These are phyloP conservation scores for Oscheius onirici DNA, from an alignment of 2,888 invertebrate genomes.

Conservation along the genomic window DNA sequence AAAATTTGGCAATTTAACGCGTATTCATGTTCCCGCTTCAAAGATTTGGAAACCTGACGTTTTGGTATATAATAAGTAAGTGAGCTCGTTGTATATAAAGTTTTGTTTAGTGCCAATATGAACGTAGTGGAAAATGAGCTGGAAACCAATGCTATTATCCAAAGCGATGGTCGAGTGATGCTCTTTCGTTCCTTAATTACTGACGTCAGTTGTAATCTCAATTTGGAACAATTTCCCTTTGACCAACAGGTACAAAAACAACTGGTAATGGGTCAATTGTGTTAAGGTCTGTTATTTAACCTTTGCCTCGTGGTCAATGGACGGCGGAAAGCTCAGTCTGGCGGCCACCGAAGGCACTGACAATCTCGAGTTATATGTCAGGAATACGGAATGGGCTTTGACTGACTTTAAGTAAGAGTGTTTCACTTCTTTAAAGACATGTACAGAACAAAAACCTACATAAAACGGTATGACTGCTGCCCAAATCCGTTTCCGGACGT, in stretches of 20 bases:
- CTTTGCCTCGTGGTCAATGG: conserved; percentile 68
- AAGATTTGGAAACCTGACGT: conserved; percentile 70
- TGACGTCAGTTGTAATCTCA: conserved; percentile 66
- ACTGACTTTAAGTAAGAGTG: conserved; percentile 62
- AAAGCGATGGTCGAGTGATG: conserved; percentile 55
- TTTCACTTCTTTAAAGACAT: too few species aligned
- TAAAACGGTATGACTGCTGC: conserved; percentile 67
- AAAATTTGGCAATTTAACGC: conserved; percentile 62
- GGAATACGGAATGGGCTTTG: conserved; percentile 69
- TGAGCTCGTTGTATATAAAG: background rate
- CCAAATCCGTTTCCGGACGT: conserved; percentile 67
- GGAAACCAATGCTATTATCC: conserved; percentile 69
- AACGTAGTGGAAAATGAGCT: conserved; percentile 69
- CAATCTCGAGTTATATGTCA: conserved; percentile 66
- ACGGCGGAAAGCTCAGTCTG: conserved; percentile 63
- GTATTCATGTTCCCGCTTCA: conserved; percentile 65
- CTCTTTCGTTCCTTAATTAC: conserved; percentile 66
- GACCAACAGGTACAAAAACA: conserved; percentile 50
- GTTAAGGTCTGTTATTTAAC: conserved; percentile 69
- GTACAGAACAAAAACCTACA: conserved; percentile 51
- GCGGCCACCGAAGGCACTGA: conserved; percentile 58
- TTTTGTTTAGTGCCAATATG: conserved; percentile 64
- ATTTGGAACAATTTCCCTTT: conserved; percentile 66
- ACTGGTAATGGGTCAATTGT: conserved; percentile 8
- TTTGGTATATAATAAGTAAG: conserved; percentile 67